phyloP scores from a whole-genome alignment of 2,113 vertebrate species.

The Erythrolamprus reginae region DNA sequence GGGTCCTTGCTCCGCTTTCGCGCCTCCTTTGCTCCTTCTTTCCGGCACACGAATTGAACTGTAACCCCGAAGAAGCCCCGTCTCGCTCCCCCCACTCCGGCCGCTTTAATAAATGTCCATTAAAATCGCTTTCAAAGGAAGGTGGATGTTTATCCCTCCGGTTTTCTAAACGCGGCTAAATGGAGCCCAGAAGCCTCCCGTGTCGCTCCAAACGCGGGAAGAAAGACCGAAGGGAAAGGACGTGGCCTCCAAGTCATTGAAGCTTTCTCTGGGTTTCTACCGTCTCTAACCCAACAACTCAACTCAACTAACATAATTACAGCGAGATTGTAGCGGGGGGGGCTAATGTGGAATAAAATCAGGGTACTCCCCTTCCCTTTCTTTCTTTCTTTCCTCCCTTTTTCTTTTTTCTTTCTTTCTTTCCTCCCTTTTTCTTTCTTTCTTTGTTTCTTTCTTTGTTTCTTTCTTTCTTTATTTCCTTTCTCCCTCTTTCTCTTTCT shows the following conservation, averaged over 20 bases:
- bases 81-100: slow-evolving; percentile 64
- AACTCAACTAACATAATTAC: slow-evolving; percentile 1
- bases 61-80: background rate
- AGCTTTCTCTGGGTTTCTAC: slow-evolving; percentile 60
- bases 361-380: too few relatives aligned
- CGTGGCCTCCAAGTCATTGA: slow-evolving; percentile 69
- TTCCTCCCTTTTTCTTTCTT: background rate
- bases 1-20: slow-evolving; percentile 26
- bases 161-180: slow-evolving; percentile 67
- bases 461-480: too few relatives aligned
- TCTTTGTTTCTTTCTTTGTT: background rate
- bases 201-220: slow-evolving; percentile 69
- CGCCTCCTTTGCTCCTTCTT: background rate
- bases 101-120: slow-evolving; percentile 88
- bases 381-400: too few relatives aligned
- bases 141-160: slow-evolving; percentile 79
- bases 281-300: too few relatives aligned
- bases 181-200: slow-evolving; percentile 78
- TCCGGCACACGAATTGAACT: background rate
- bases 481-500: too few relatives aligned
- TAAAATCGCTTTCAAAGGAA: slow-evolving; percentile 81
- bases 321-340: slow-evolving; percentile 37
- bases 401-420: too few relatives aligned
- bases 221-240: slow-evolving; percentile 42
- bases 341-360: slow-evolving; percentile 32